Evolutionary conservation across 2,113 vertebrate genomes (phyloP), one percentile per base, ranked within the genome.

Genomic region (Papio anubis): DNA sequence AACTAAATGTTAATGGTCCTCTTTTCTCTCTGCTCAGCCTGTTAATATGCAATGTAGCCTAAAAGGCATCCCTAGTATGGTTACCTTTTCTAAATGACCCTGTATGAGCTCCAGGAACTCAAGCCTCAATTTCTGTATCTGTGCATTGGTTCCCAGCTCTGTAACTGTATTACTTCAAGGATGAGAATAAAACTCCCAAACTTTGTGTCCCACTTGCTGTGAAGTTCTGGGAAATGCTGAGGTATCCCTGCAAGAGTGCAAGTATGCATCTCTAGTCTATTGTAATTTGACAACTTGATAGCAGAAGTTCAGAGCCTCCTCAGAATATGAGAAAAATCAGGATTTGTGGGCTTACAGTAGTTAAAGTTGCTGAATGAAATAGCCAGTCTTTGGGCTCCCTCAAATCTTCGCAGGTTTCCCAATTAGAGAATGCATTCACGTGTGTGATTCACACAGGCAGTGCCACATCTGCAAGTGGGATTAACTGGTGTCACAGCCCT

Each of bases 221-320:
- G 64, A 96, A n/a, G 73, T 80, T 91, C 38, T 50, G 25, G 76
- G 75, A 43, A 48, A n/a, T 81, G 93, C 75, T 50, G 59, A 96
- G 43, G 66, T 17, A 85, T 27, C 14, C 61, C 61, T 64, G 70
- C 85, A 96, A 91, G 32, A 78, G 55, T 90, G 21, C 38, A 68
- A 50, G 13, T n/a, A 7, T 50, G 30, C 2, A 23, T 82, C 21
- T 79, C 50, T 68, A 45, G 27, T 76, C 72, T 94, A 2, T 91
- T 79, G 12, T n/a, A 59, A 13, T 75, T 92, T 59, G 83, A 40
- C 45, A 85, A 43, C 20, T 93, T 48, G 11, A 70, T 38, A 55
- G 66, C 52, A 85, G 40, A 91, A 45, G 48, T 76, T 27, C 68
- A 82, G 43, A 91, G 48, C 30, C 57, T 80, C 80, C 48, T 80